phyloP scores from a whole-genome alignment of 1,140 invertebrate genomes.

The Euura lappo region DNA sequence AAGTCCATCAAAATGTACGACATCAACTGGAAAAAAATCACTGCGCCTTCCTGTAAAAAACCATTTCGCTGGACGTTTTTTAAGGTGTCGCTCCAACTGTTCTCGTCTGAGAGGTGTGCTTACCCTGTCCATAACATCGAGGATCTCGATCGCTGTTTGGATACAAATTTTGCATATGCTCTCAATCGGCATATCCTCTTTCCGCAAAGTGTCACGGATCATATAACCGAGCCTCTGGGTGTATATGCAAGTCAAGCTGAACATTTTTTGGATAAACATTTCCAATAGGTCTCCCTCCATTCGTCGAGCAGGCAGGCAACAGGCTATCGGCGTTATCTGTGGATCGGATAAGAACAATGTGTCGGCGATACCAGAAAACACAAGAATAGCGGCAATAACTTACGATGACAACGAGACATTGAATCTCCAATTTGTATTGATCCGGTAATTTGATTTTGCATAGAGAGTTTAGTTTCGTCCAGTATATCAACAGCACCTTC shows the following conservation, averaged over 20 bases:
- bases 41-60: too few relatives aligned
- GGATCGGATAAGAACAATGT: too few relatives aligned
- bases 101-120: conserved; percentile 27
- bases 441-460: conserved; percentile 35
- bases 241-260: conserved; percentile 67
- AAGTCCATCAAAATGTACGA: conserved; percentile 19
- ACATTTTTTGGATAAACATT: conserved; percentile 68
- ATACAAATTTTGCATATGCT: conserved; percentile 53
- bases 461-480: conserved; percentile 46
- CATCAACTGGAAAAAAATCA: conserved; percentile 10
- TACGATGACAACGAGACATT: conserved; percentile 61
- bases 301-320: too few relatives aligned
- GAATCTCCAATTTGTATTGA: conserved; percentile 56
- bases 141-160: conserved; percentile 61
- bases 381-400: conserved; percentile 6
- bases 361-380: too few relatives aligned
- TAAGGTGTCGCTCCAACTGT: too few relatives aligned
- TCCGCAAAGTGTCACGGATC: conserved; percentile 60
- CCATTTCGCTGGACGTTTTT: too few relatives aligned
- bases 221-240: conserved; percentile 68
- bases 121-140: conserved; percentile 69
- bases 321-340: too few relatives aligned
- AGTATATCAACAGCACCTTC: conserved; percentile 49
- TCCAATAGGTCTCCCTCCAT: conserved; percentile 59
- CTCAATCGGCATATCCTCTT: conserved; percentile 49